Conservation (phyloP, 2,888 invertebrate species). For the Cepaea hortensis region DNA sequence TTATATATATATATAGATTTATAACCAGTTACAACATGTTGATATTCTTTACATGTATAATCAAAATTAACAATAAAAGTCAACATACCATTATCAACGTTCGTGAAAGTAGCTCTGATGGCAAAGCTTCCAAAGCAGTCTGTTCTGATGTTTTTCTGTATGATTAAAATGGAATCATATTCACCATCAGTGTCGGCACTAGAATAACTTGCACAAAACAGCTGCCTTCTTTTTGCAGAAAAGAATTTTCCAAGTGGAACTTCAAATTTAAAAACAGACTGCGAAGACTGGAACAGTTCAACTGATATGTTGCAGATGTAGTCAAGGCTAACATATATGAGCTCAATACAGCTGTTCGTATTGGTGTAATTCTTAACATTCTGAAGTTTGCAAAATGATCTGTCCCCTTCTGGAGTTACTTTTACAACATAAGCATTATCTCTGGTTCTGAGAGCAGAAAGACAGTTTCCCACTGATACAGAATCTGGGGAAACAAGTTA, state of each 20-base stretch:
- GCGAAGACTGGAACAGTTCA: not conserved
- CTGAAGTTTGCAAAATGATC: not conserved
- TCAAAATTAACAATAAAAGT: too few species aligned
- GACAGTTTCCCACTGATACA: not conserved
- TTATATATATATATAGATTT: too few species aligned
- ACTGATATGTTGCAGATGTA: constrained; percentile 12
- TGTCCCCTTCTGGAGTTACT: not conserved
- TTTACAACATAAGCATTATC: constrained; percentile 8
- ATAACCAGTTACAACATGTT: too few species aligned
- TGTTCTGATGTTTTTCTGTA: not conserved
- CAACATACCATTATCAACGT: not conserved
- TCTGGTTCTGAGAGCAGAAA: not conserved
- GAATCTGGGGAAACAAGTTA: not conserved
- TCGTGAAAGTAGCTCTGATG: not conserved
- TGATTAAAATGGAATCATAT: not conserved
- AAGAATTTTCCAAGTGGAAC: constrained; percentile 5
- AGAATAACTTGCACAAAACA: not conserved
- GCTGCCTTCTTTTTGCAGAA: not conserved
- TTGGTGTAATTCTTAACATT: not conserved
- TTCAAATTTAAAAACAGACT: not conserved
- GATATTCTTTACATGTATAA: too few species aligned
- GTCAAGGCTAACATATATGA: constrained; percentile 2
- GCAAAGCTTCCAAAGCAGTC: constrained; percentile 9
- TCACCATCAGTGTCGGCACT: not conserved
- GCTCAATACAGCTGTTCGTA: constrained; percentile 27